These are phyloP conservation scores for Zaprionus capensis DNA, from an alignment of 1,140 invertebrate species.

Conservation along the genomic window DNA sequence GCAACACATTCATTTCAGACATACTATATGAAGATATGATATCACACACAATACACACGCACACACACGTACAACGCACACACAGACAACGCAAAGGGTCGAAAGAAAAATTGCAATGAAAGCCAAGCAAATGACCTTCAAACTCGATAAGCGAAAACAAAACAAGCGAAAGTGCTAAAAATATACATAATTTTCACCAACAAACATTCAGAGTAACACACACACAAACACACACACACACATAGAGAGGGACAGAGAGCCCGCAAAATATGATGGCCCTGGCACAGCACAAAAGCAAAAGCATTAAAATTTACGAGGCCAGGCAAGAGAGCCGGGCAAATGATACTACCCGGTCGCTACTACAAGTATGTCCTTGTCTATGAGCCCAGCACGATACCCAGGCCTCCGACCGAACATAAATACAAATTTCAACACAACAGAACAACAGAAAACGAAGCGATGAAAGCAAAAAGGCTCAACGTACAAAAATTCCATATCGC, in stretches of 20 bases:
- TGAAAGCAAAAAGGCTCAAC: constrained; percentile 73
- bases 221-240: constrained; percentile 30
- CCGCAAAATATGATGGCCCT: constrained; percentile 66
- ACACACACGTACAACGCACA: constrained; percentile 35
- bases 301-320: constrained; percentile 72
- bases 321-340: constrained; percentile 55
- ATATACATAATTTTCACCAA: constrained; percentile 79
- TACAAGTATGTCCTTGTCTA: constrained; percentile 53
- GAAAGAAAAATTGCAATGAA: constrained; percentile 59
- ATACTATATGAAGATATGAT: constrained; percentile 53
- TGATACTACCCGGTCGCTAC: constrained; percentile 58
- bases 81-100: constrained; percentile 24
- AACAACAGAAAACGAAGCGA: constrained; percentile 61
- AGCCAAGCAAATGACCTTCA: constrained; percentile 77
- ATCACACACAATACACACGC: constrained; percentile 40
- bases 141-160: constrained; percentile 82
- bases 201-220: constrained; percentile 2
- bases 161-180: constrained; percentile 82
- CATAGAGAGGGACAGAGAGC: not conserved
- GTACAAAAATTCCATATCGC: constrained; percentile 72
- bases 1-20: constrained; percentile 47
- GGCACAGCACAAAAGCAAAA: constrained; percentile 57
- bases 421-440: constrained; percentile 77
- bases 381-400: constrained; percentile 18
- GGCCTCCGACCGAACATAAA: constrained; percentile 64